Conservation (phyloP, 2,888 invertebrate genomes). For the Poecilobothrus nobilitatus region DNA sequence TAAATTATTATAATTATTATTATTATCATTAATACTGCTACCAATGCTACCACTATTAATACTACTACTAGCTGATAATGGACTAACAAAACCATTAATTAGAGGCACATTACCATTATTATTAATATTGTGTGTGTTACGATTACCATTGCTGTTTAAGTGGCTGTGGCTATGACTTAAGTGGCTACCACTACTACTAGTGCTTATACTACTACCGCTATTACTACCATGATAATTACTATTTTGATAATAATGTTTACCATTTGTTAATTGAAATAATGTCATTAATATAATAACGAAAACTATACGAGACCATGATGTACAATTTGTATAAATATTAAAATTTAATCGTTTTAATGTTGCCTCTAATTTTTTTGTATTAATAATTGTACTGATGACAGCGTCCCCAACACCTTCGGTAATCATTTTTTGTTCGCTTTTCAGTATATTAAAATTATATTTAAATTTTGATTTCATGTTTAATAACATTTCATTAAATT, state of each 20-base stretch:
- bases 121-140: too few species aligned
- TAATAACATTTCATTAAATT: too few species aligned
- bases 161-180: too few species aligned
- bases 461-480: too few species aligned
- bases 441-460: too few species aligned
- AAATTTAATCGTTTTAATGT: not conserved
- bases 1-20: not conserved
- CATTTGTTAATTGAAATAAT: not conserved
- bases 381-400: too few species aligned
- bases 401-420: too few species aligned
- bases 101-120: not conserved
- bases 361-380: not conserved
- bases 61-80: not conserved
- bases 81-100: not conserved
- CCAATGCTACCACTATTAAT: not conserved
- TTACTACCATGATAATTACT: slow-evolving; percentile 1
- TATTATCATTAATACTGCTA: not conserved
- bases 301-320: not conserved
- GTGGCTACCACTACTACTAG: not conserved
- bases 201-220: not conserved
- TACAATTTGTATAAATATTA: not conserved
- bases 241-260: slow-evolving; percentile 3
- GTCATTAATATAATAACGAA: slow-evolving; percentile 3
- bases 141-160: too few species aligned
- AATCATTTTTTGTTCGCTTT: too few species aligned